phyloP scores from a whole-genome alignment of 2,888 invertebrate species.

The Macropis europaea region DNA sequence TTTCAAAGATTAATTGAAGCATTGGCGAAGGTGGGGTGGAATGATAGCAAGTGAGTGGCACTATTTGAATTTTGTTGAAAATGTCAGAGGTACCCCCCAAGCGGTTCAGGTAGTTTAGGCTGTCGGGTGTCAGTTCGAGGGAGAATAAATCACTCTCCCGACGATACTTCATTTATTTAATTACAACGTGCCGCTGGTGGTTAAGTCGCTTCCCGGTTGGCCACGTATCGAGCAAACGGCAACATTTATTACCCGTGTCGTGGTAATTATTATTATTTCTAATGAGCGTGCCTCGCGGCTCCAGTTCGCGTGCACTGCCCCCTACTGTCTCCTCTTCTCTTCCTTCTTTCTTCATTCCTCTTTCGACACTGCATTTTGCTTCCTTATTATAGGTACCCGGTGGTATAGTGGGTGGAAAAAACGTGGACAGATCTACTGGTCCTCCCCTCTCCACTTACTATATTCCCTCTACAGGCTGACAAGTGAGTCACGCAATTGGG shows the following conservation, averaged over 20 bases:
- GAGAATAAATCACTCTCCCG: constrained; percentile 17
- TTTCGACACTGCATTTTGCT: constrained; percentile 7
- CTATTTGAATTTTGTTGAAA: no score
- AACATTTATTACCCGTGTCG: constrained; percentile 53
- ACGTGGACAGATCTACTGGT: no score
- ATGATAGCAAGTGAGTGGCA: no score
- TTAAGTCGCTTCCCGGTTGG: constrained; percentile 36
- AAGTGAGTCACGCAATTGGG: no score
- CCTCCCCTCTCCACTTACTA: no score
- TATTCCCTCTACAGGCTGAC: no score
- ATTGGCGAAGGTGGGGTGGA: no score
- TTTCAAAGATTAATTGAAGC: no score
- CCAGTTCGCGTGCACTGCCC: constrained; percentile 31
- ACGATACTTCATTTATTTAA: constrained; percentile 40
- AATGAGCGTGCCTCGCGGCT: constrained; percentile 59
- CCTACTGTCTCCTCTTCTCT: constrained; percentile 1
- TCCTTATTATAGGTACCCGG: constrained; percentile 51
- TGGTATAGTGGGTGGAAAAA: no score
- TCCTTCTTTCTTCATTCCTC: constrained; percentile 10
- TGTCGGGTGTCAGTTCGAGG: not conserved
- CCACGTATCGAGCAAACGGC: constrained; percentile 28
- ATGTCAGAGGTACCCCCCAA: no score
- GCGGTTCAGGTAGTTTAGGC: not conserved
- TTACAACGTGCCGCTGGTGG: constrained; percentile 38
- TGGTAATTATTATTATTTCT: constrained; percentile 65